Evolutionary conservation across 2,888 invertebrate species (phyloP).

Genomic region (Drosophila nigritarsus): DNA sequence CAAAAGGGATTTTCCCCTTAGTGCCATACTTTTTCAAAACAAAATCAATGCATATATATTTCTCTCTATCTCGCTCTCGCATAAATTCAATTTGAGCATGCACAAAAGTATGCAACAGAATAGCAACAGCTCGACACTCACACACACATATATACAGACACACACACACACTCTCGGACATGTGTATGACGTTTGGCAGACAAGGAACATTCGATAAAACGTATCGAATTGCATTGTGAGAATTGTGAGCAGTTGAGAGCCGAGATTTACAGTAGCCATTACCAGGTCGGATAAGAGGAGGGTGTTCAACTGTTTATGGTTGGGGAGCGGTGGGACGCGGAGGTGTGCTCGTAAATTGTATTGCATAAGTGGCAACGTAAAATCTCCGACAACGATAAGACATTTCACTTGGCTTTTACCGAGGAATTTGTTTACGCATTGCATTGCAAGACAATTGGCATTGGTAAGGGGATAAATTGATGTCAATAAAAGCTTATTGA

Average conservation of each 20-base stretch:
- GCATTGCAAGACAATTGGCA: constrained; percentile 19
- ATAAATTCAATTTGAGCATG: constrained; percentile 79
- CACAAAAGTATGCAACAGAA: constrained; percentile 77
- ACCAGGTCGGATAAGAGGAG: constrained; percentile 10
- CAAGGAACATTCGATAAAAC: constrained; percentile 68
- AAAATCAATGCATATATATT: constrained; percentile 56
- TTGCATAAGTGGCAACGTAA: constrained; percentile 63
- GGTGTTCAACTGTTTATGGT: background rate
- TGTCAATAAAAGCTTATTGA: constrained; percentile 24
- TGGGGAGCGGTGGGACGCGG: background rate
- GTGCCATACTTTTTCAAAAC: constrained; percentile 13
- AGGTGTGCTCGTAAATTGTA: constrained; percentile 44
- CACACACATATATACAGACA: background rate
- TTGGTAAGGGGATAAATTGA: constrained; percentile 22
- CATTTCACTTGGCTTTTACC: constrained; percentile 49
- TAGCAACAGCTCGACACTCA: constrained; percentile 42
- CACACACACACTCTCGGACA: constrained; percentile 36
- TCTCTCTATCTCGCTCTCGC: constrained; percentile 19
- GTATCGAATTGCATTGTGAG: constrained; percentile 72
- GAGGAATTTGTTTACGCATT: constrained; percentile 49
- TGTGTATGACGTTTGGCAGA: constrained; percentile 76
- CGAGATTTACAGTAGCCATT: constrained; percentile 70
- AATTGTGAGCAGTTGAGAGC: constrained; percentile 69
- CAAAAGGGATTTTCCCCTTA: background rate
- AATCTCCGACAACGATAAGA: constrained; percentile 55